Evolutionary conservation across 2,888 invertebrate species (phyloP).

Genomic region (Schrankia costaestrigalis): DNA sequence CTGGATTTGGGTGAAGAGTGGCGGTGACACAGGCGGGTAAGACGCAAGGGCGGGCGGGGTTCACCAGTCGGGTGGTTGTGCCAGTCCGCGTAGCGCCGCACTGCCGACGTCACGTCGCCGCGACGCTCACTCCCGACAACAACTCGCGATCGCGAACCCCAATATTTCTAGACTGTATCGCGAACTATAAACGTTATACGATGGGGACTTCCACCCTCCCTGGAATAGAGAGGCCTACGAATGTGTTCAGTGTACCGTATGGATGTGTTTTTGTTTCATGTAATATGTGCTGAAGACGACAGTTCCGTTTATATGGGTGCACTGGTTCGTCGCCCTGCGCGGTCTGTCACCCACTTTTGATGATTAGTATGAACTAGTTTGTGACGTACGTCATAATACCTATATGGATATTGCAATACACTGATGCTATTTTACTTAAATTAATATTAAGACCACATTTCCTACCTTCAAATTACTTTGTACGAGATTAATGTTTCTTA

Average conservation of each 20-base stretch:
- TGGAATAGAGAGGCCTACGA: conserved; percentile 31
- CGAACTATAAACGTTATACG: conserved; percentile 34
- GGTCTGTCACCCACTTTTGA: conserved; percentile 60
- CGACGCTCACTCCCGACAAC: conserved; percentile 24
- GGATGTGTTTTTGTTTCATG: conserved; percentile 51
- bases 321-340: conserved; percentile 55
- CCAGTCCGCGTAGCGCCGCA: conserved; percentile 63
- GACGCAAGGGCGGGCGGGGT: conserved; percentile 59
- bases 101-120: conserved; percentile 56
- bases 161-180: conserved; percentile 33
- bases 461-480: no score
- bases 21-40: conserved; percentile 60
- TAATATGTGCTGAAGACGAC: conserved; percentile 52
- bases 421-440: conserved; percentile 48
- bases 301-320: conserved; percentile 66
- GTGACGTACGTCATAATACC: conserved; percentile 34
- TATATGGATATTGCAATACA: conserved; percentile 34
- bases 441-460: conserved; percentile 8
- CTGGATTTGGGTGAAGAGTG: conserved; percentile 70
- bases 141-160: conserved; percentile 47
- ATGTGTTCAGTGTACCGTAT: conserved; percentile 57
- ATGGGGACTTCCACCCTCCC: conserved; percentile 35
- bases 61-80: conserved; percentile 41
- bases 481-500: no score
- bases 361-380: conserved; percentile 53